A percentile compares a stretch with the other conserved stretches of the same genome.
Conservation (phyloP, 2,797 vertebrate species). For the Manis pentadactyla region DNA sequence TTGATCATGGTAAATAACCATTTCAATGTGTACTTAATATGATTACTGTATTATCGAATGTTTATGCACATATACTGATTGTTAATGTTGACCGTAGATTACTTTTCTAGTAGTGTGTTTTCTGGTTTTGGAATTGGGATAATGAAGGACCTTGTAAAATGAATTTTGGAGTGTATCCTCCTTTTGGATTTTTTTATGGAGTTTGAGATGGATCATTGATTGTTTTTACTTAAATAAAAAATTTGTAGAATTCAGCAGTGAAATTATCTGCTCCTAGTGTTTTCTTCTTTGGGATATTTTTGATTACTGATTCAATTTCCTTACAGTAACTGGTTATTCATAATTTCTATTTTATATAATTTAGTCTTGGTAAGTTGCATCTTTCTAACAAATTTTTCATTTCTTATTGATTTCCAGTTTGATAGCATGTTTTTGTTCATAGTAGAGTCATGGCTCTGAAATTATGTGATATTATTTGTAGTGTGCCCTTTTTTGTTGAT, state of each 20-base stretch:
- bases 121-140: not conserved
- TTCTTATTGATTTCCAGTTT: not conserved
- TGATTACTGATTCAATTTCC: too few relatives aligned
- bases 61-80: too few relatives aligned
- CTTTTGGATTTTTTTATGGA: not conserved
- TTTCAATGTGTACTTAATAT: too few relatives aligned
- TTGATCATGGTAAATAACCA: too few relatives aligned
- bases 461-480: not conserved
- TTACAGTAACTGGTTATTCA: too few relatives aligned
- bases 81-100: not conserved
- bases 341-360: not conserved
- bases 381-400: not conserved
- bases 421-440: not conserved
- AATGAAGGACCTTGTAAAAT: not conserved
- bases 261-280: too few relatives aligned
- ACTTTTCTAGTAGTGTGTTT: not conserved
- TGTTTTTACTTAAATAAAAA: too few relatives aligned
- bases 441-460: not conserved
- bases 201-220: too few relatives aligned
- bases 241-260: too few relatives aligned
- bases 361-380: not conserved
- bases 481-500: not conserved
- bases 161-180: not conserved
- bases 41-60: too few relatives aligned
- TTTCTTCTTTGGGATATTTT: too few relatives aligned